Conservation (phyloP, 2,888 invertebrate genomes). For the Spisula solida region DNA sequence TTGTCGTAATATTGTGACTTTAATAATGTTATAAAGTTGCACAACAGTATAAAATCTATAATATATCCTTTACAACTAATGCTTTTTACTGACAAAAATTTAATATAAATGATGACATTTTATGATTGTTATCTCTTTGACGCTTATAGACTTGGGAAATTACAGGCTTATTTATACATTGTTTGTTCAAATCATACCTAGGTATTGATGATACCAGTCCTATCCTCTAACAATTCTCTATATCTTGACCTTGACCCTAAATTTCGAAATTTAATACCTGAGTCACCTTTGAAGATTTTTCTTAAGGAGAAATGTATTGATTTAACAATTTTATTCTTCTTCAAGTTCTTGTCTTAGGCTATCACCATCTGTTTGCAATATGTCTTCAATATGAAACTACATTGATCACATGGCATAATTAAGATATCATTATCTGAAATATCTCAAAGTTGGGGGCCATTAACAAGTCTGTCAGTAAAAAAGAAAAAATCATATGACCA, state of each 20-base stretch:
- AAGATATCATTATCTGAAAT: too few relatives aligned
- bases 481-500: too few relatives aligned
- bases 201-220: neutral
- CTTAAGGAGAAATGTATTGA: neutral
- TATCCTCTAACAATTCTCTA: neutral
- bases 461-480: too few relatives aligned
- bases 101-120: neutral
- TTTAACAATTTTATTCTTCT: neutral
- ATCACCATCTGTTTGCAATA: conserved; percentile 5
- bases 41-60: neutral
- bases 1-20: neutral
- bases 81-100: neutral
- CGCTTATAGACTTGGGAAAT: neutral
- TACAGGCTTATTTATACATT: neutral
- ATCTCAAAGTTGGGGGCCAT: too few relatives aligned
- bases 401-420: too few relatives aligned
- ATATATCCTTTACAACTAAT: neutral
- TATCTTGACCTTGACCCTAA: neutral
- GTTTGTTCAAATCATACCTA: neutral
- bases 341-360: neutral
- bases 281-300: conserved; percentile 4
- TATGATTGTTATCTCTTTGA: neutral
- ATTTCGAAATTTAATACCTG: conserved; percentile 5
- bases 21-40: neutral
- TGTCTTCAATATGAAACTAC: neutral